Base-by-base conservation (phyloP, 92 coral and sea anemone genomes). In the Epizoanthus fatuus region DNA sequence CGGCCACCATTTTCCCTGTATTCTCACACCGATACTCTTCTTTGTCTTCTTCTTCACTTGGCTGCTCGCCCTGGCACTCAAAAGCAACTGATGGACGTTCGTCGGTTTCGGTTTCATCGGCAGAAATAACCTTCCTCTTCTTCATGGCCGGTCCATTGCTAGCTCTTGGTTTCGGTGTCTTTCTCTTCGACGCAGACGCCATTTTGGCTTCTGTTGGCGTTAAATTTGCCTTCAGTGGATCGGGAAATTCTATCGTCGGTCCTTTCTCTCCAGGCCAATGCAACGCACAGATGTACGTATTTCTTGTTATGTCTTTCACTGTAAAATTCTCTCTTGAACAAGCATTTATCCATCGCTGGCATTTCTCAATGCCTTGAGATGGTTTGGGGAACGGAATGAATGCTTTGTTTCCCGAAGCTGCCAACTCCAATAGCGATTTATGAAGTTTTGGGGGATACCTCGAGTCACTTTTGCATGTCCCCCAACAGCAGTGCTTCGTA, bases 211-310 rank as follows among this genome's bases (percentile, higher is more conserved):
- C 52, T 69, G 40, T 69, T 51, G 53, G 74, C 44, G 74, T 39
- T 47, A 69, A 51, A 38, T 69, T 69, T 39, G 53, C 74, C 15
- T 69, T 69, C n/a, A 69, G 74, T 20, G 74, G 52, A 19, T 69
- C 53, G 40, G 53, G 53, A 69, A 39, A 39, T 51, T 38, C 22
- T 47, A 13, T 3, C 16, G 40, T 13, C 51, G 90, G 89, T 71
- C 89, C 93, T 90, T 86, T 80, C 45, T 74, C 62, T 32, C 90
- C 88, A 14, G 90, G 93, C 90, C 93, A 90, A 66, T 86, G 90
- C 59, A 90, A 76, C 58, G 87, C 90, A 86, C 94, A 91, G 37
- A 91, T 90, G 81, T 91, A 86, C 16, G 94, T 91, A 55, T 82
- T 86, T 44, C 84, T 83, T 53, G 83, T 78, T 76, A 90, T 54